phyloP scores from a whole-genome alignment of 2,113 vertebrate species.

The Ailuropoda melanoleuca region DNA sequence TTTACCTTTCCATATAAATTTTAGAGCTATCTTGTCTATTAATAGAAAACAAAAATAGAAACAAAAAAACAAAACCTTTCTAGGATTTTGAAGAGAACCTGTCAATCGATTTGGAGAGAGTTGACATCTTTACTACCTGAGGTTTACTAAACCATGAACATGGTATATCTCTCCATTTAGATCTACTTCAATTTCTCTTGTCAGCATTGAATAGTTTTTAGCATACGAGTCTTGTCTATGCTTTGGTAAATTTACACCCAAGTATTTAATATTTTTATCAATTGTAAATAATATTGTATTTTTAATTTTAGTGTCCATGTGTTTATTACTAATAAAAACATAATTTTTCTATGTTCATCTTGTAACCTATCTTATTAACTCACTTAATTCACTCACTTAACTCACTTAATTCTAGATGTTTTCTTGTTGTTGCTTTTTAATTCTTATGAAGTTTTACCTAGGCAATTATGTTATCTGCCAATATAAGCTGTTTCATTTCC shows the following conservation, averaged over 20 bases:
- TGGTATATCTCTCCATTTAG: background rate
- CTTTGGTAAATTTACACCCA: background rate
- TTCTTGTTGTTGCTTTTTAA: background rate
- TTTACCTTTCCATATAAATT: background rate
- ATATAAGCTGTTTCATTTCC: background rate
- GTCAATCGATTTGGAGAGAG: background rate
- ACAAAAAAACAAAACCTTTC: background rate
- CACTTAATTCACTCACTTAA: background rate
- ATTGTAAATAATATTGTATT: background rate
- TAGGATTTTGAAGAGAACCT: background rate
- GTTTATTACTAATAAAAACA: background rate
- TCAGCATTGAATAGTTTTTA: background rate
- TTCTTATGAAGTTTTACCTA: background rate
- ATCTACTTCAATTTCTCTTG: background rate
- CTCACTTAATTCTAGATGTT: background rate
- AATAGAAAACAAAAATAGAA: background rate
- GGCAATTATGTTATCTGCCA: background rate
- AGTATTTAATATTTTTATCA: background rate
- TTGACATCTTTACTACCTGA: background rate
- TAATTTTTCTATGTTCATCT: background rate
- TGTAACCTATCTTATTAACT: background rate
- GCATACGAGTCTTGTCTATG: background rate
- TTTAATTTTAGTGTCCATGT: background rate
- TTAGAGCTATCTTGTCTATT: background rate
- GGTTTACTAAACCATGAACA: background rate